These are phyloP conservation scores for Cecidostiba fungosa DNA, from an alignment of 2,888 invertebrate species.

Conservation along the genomic window DNA sequence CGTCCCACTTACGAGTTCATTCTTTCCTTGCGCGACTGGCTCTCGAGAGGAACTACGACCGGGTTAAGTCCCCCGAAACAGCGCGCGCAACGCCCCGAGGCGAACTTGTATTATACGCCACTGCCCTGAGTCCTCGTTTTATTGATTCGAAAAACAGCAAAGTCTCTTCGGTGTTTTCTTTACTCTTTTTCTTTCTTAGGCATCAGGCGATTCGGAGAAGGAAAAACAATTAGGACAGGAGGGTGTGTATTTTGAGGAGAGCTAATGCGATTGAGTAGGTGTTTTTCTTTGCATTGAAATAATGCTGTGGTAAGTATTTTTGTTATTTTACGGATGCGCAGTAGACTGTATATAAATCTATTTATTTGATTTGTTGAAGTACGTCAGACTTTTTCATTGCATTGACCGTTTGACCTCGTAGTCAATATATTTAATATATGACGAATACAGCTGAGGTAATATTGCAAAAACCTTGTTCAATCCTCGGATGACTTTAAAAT, in stretches of 20 bases:
- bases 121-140: slow-evolving; percentile 22
- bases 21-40: slow-evolving; percentile 26
- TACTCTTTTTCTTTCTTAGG: background rate
- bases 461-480: too few species aligned
- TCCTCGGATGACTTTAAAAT: too few species aligned
- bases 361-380: background rate
- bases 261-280: background rate
- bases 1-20: slow-evolving; percentile 38
- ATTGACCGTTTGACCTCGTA: too few species aligned
- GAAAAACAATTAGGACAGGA: background rate
- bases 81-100: slow-evolving; percentile 5
- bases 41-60: slow-evolving; percentile 24
- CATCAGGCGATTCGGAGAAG: background rate
- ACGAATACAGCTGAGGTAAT: too few species aligned
- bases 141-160: slow-evolving; percentile 43
- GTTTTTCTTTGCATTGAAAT: background rate
- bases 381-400: background rate
- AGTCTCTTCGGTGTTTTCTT: background rate
- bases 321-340: too few species aligned
- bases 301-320: background rate
- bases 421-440: too few species aligned
- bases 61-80: slow-evolving; percentile 47
- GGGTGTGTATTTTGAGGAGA: background rate
- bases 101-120: slow-evolving; percentile 16
- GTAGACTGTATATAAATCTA: too few species aligned